Base-by-base conservation (phyloP, 2,113 vertebrate species). In the Podarcis raffonei region DNA sequence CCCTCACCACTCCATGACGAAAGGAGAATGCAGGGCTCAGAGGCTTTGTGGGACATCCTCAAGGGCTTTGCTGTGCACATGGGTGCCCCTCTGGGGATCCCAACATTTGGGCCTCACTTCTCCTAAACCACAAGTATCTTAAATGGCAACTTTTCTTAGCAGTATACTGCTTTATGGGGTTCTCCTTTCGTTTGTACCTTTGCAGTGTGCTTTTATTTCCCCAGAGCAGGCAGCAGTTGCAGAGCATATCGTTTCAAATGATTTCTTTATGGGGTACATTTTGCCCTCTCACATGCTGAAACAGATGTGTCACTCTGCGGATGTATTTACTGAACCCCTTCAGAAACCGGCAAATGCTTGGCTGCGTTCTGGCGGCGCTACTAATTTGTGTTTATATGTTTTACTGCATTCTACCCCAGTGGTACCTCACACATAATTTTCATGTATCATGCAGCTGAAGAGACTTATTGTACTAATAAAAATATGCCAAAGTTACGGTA, bases 321-420 rank as follows among this genome's bases (percentile, higher is more conserved):
- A 68, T 77, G 1, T 83, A 53, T 91, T 90, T 89, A 72, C 83
- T 37, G 39, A 76, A 35, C 76, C 42, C 5, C 89, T 78, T 87
- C 42, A 79, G 76, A 0, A 1, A 66, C 32, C 62, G 79, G 68
- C 16, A 92, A 92, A 88, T 18, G 9, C 12, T 53, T 85, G 69
- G 23, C 66, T 85, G 83, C 15, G 2, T 66, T 9, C 72, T 86
- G 69, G 32, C 66, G 83, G 81, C 15, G 4, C 39, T 68, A 72
- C 86, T 88, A 89, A 92, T 90, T 89, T 93, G 30, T 91, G 71
- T 72, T 89, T 69, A 18, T 90, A 89, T 86, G 23, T 72, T 81
- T 90, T 91, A 88, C 35, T 37, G 30, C 35, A 30, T 78, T 42
- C 68, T 35, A 72, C 35, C 65, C 65, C 74, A 84, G 4, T 78